Conservation (phyloP, 35 echinoderm and acorn worm genomes). For the Anneissia japonica region DNA sequence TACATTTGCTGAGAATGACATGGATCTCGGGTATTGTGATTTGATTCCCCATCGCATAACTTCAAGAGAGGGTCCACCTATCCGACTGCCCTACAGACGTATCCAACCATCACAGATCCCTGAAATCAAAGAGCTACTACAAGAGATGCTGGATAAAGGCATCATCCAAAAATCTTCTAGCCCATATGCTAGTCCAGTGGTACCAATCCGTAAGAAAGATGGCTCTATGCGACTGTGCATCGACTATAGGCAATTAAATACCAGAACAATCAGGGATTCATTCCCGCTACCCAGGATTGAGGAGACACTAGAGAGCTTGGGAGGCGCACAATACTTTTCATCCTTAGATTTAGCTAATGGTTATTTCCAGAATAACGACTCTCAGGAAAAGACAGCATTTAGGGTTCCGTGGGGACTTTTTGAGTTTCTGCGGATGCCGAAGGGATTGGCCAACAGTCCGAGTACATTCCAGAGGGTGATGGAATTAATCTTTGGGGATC, state of each 20-base stretch:
- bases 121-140: neutral
- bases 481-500: neutral
- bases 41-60: too few species aligned
- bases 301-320: conserved; percentile 40
- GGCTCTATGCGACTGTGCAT: conserved; percentile 29
- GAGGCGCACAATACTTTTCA: conserved; percentile 31
- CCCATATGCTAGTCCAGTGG: conserved; percentile 3
- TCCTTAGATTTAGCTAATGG: conserved; percentile 31
- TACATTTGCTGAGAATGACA: too few species aligned
- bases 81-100: neutral
- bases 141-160: neutral
- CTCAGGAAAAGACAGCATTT: conserved; percentile 18
- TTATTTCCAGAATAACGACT: neutral
- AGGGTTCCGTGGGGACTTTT: conserved; percentile 10
- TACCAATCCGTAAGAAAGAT: conserved; percentile 37
- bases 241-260: conserved; percentile 43
- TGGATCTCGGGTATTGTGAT: too few species aligned
- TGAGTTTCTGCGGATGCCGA: conserved; percentile 23
- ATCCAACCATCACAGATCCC: neutral
- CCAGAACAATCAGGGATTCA: neutral
- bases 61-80: too few species aligned
- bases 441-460: conserved; percentile 12
- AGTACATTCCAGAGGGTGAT: conserved; percentile 13
- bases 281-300: conserved; percentile 40
- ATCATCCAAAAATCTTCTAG: neutral